Percentiles rank a stretch among this genome's conserved stretches.
Conservation (phyloP, 2,888 invertebrate species). For the Clitarchus hookeri region DNA sequence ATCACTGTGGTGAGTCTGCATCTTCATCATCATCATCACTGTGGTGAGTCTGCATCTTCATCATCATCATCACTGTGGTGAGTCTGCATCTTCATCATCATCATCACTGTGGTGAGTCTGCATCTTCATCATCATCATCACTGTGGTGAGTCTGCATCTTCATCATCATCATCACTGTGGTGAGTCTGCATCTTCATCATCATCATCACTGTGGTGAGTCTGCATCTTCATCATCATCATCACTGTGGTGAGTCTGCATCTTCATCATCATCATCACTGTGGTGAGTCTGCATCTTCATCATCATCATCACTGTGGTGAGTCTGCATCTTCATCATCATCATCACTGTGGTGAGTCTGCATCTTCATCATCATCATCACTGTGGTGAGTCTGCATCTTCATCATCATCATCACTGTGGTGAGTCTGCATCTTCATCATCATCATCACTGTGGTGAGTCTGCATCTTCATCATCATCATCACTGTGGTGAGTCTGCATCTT, state of each 20-base stretch:
- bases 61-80: conserved; percentile 71
- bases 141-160: too few relatives aligned
- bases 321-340: conserved; percentile 70
- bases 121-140: conserved; percentile 71
- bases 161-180: conserved; percentile 65
- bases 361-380: conserved; percentile 67
- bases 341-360: too few relatives aligned
- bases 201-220: conserved; percentile 68
- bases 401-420: conserved; percentile 71
- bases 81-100: too few relatives aligned
- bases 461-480: conserved; percentile 71
- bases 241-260: conserved; percentile 65
- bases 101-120: conserved; percentile 67
- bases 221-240: conserved; percentile 67
- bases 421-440: too few relatives aligned
- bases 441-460: conserved; percentile 67
- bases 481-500: too few relatives aligned
- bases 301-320: conserved; percentile 66
- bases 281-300: too few relatives aligned
- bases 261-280: conserved; percentile 75
- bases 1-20: too few relatives aligned
- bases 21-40: conserved; percentile 67
- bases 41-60: conserved; percentile 67
- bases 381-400: conserved; percentile 67
- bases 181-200: conserved; percentile 72